Base-by-base conservation (phyloP, 2,888 invertebrate species). In the Subacronicta megacephala region DNA sequence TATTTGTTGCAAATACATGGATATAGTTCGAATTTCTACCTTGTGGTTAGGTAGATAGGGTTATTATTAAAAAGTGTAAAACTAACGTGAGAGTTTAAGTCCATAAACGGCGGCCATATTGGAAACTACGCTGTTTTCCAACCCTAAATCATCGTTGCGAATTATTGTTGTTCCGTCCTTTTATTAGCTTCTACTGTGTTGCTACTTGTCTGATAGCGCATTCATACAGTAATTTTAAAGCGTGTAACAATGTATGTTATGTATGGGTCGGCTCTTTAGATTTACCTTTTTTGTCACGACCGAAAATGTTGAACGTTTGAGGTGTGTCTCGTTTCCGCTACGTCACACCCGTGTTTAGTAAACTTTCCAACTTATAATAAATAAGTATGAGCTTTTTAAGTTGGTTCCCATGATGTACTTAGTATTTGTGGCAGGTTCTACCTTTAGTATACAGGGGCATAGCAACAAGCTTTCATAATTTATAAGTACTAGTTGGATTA, bases 61-160 rank as follows among this genome's bases (percentile, higher is more conserved):
- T 73, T 65, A 58, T 60, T 59, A 65, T 76, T 56, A 54, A 65
- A 60, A 38, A 53, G 9, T 53, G 40, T 43, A 7, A 43, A 60
- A 35, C 50, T 52, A 13, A 54, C 44, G 49, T 53, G 36, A 54
- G 58, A 49, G 50, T 57, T 46, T 12, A 66, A 68, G 71, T 72
- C 54, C 68, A 77, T 80, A 77, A 79, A 75, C 61, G 78, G 78
- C 78, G 64, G 79, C 71, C 77, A 81, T 80, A 50, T 77, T 78
- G 75, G 78, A 75, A 80, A 78, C 66, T 78, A 62, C 54, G 72
- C 68, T 61, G 74, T 83, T 84, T 81, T 73, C 78, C 82, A 78
- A 78, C 79, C 77, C 80, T 83, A 83, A 83, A 84, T 84, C 84
- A 84, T 80, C 61, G 69, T 53, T 46, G 73, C 62, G 80, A 78